These are phyloP conservation scores for Diabrotica virgifera DNA, from an alignment of 1,140 invertebrate species.

Conservation along the genomic window DNA sequence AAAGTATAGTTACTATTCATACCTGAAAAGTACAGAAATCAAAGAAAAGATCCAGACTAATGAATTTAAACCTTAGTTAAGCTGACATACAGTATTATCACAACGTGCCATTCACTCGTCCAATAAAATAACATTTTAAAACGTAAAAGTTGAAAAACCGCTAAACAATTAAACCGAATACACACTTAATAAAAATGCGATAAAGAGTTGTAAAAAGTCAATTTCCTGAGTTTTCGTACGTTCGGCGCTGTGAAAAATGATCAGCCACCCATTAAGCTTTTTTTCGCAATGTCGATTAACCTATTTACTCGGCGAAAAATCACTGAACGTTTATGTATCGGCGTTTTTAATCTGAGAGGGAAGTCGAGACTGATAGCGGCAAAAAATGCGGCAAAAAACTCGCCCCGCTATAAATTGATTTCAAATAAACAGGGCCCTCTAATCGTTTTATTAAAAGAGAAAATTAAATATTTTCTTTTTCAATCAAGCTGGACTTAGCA, in stretches of 20 bases:
- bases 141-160: not conserved
- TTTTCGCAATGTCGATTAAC: slow-evolving; percentile 13
- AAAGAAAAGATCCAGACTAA: too few relatives aligned
- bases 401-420: slow-evolving; percentile 29
- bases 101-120: too few relatives aligned
- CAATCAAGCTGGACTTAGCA: slow-evolving; percentile 20
- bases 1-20: too few relatives aligned
- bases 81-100: too few relatives aligned
- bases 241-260: not conserved
- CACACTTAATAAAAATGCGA: slow-evolving; percentile 1
- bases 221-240: not conserved
- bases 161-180: not conserved
- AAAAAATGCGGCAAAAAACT: slow-evolving; percentile 29
- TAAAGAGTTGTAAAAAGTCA: slow-evolving; percentile 3
- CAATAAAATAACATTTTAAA: not conserved
- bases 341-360: slow-evolving; percentile 19
- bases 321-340: slow-evolving; percentile 17
- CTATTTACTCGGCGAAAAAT: slow-evolving; percentile 17
- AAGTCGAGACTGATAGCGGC: slow-evolving; percentile 18
- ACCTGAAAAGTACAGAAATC: too few relatives aligned
- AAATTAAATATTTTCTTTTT: slow-evolving; percentile 30
- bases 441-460: slow-evolving; percentile 33
- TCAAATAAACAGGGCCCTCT: slow-evolving; percentile 32
- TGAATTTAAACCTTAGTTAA: too few relatives aligned
- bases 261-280: not conserved